Conservation (phyloP, 2,888 invertebrate genomes). For the Oligia fasciuncula region DNA sequence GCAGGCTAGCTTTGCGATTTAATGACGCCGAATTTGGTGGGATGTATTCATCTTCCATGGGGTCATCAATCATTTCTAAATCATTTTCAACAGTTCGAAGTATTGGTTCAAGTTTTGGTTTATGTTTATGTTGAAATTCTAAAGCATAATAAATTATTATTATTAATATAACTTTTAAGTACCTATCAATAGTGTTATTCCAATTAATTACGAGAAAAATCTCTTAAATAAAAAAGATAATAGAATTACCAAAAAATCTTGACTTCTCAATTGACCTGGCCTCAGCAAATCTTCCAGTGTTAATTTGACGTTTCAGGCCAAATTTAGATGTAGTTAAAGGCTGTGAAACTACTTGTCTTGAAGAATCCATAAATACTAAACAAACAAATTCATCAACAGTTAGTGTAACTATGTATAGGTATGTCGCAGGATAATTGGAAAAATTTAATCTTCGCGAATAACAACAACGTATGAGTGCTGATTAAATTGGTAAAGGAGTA, state of each 20-base stretch:
- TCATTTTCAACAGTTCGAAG: conserved; percentile 87
- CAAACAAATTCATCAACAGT: conserved; percentile 15
- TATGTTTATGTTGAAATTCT: conserved; percentile 45
- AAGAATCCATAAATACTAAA: conserved; percentile 83
- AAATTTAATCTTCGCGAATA: not conserved
- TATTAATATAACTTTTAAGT: not conserved
- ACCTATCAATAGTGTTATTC: not conserved
- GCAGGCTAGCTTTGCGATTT: conserved; percentile 81
- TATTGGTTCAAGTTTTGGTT: conserved; percentile 79
- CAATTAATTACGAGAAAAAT: not conserved
- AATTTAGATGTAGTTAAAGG: conserved; percentile 67
- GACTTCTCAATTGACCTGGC: conserved; percentile 74
- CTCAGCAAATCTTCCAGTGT: conserved; percentile 74
- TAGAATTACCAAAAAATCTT: conserved; percentile 71
- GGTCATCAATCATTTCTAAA: conserved; percentile 84
- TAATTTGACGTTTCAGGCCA: conserved; percentile 68
- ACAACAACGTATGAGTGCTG: not conserved
- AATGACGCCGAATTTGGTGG: conserved; percentile 70
- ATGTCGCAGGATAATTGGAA: not conserved
- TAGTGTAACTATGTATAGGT: not conserved
- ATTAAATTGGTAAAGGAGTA: not conserved
- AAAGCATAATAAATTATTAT: conserved; percentile 15
- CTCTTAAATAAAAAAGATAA: not conserved
- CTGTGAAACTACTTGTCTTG: conserved; percentile 86
- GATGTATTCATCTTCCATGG: conserved; percentile 80